Evolutionary conservation across 2,888 invertebrate species (phyloP).

Genomic region (Eumacrocentrus americanus): DNA sequence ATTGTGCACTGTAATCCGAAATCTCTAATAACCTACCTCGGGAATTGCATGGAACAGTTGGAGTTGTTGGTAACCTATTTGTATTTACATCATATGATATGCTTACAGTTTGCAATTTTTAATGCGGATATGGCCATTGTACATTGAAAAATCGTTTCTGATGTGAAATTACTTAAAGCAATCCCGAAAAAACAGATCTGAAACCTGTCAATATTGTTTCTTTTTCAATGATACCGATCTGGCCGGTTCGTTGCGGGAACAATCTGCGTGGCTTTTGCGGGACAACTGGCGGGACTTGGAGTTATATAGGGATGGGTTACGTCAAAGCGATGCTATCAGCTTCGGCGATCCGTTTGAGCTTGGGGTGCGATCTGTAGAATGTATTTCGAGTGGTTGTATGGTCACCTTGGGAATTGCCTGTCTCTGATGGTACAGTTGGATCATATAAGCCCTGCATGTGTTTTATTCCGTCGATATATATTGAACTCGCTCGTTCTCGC

Average conservation of each 20-base stretch:
- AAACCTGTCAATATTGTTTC: too few relatives aligned
- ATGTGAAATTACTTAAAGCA: too few relatives aligned
- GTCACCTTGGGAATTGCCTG: slow-evolving; percentile 45
- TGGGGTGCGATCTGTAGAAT: slow-evolving; percentile 40
- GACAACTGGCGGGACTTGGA: not conserved
- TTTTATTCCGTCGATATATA: slow-evolving; percentile 1
- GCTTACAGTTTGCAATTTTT: too few relatives aligned
- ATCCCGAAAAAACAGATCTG: too few relatives aligned
- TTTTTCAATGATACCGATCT: slow-evolving; percentile 34
- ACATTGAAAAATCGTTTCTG: too few relatives aligned
- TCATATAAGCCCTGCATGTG: not conserved
- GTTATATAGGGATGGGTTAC: slow-evolving; percentile 18
- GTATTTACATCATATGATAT: too few relatives aligned
- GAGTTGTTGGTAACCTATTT: too few relatives aligned
- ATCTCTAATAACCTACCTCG: too few relatives aligned
- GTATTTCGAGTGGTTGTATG: slow-evolving; percentile 45
- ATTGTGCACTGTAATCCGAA: too few relatives aligned
- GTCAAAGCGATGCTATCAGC: slow-evolving; percentile 50
- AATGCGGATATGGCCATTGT: too few relatives aligned
- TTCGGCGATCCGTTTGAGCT: slow-evolving; percentile 44
- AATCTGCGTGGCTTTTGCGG: slow-evolving; percentile 38
- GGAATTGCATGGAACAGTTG: too few relatives aligned
- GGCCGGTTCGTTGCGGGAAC: slow-evolving; percentile 49
- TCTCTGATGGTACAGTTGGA: slow-evolving; percentile 20
- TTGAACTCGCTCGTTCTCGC: slow-evolving; percentile 34